Evolutionary conservation across 2,113 vertebrate genomes (phyloP).

Genomic region (Sturnira hondurensis): DNA sequence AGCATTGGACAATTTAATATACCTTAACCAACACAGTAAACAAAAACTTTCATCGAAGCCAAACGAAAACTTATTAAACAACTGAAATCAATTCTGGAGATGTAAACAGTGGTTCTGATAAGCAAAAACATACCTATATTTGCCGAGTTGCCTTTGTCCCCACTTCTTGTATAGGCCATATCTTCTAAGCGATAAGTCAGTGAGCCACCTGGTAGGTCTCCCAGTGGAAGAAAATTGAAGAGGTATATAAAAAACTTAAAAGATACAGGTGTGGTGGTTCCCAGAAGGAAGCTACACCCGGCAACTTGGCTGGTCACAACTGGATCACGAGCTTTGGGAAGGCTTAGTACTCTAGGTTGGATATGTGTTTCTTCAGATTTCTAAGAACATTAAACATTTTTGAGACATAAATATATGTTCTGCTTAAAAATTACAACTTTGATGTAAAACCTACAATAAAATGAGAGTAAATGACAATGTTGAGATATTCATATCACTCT

Average conservation of each 20-base stretch:
- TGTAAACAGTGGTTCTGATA: background rate
- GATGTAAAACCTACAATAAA: conserved; percentile 2
- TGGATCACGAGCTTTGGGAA: background rate
- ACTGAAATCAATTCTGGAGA: background rate
- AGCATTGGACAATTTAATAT: background rate
- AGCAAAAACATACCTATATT: conserved; percentile 84
- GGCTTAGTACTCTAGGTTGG: background rate
- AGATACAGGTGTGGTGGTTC: background rate
- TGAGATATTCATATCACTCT: background rate
- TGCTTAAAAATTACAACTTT: background rate
- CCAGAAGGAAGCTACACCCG: background rate
- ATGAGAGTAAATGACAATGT: background rate
- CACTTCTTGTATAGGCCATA: conserved; percentile 87
- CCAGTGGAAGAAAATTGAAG: background rate
- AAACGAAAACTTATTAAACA: background rate
- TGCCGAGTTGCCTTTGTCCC: conserved; percentile 89
- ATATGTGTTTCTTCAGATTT: background rate
- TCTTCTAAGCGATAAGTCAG: conserved; percentile 87
- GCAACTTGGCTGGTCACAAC: background rate
- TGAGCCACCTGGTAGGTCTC: conserved; percentile 86
- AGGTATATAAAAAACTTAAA: background rate
- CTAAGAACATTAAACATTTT: background rate
- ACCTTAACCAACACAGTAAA: conserved; percentile 4
- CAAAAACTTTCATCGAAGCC: background rate
- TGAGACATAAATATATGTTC: background rate